A percentile compares a stretch with the other conserved stretches of the same genome.
Evolutionary conservation across 1,140 invertebrate species (phyloP).

Genomic region (Drosophila nigrodunni): DNA sequence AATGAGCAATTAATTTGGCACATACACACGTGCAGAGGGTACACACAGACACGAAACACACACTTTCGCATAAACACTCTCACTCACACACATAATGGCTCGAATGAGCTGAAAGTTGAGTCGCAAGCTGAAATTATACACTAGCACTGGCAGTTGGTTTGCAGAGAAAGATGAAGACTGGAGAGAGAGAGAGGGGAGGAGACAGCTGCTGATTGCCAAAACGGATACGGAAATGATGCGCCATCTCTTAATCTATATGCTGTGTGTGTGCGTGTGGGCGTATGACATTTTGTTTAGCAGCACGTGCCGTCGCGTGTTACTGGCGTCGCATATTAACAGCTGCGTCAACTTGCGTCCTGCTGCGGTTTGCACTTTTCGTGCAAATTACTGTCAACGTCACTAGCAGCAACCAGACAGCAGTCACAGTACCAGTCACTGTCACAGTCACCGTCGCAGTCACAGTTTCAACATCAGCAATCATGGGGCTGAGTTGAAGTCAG

Average conservation of each 20-base stretch:
- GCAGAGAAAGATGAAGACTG: not conserved
- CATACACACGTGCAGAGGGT: slow-evolving; percentile 22
- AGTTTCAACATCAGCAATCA: slow-evolving; percentile 26
- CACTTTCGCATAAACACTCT: not conserved
- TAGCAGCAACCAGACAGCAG: slow-evolving; percentile 38
- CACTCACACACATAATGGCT: slow-evolving; percentile 8
- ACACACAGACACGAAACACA: slow-evolving; percentile 9
- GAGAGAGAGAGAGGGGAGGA: not conserved
- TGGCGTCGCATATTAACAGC: slow-evolving; percentile 64
- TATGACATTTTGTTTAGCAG: slow-evolving; percentile 72
- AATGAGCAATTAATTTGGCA: slow-evolving; percentile 63
- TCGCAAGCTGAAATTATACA: slow-evolving; percentile 55
- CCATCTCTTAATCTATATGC: not conserved
- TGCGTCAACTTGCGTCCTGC: slow-evolving; percentile 61
- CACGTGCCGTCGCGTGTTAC: slow-evolving; percentile 59
- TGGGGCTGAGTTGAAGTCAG: not conserved
- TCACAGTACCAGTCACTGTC: slow-evolving; percentile 13
- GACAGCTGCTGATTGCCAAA: slow-evolving; percentile 68
- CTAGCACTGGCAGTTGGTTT: not conserved
- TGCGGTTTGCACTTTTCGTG: slow-evolving; percentile 77
- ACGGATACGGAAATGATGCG: slow-evolving; percentile 74
- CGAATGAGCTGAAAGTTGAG: slow-evolving; percentile 48
- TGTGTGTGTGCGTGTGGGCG: slow-evolving; percentile 5
- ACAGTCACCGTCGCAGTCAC: not conserved
- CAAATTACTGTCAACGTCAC: slow-evolving; percentile 78